These are phyloP conservation scores for Prionace glauca DNA, from an alignment of 2,797 vertebrate species.

Conservation along the genomic window DNA sequence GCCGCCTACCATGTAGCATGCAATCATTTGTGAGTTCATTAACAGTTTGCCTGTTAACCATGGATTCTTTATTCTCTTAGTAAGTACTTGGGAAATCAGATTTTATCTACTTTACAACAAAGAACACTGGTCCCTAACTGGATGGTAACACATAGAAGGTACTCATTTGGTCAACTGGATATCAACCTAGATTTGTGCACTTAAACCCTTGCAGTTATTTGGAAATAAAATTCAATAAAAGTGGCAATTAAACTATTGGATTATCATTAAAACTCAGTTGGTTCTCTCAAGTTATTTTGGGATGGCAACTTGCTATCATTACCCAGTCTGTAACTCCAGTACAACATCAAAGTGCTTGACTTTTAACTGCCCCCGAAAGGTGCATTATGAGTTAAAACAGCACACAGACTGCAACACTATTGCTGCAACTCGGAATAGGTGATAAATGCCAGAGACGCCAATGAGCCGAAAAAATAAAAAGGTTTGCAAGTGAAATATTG, in stretches of 20 bases:
- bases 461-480: not conserved
- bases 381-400: not conserved
- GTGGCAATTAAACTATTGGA: not conserved
- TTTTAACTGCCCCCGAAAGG: not conserved
- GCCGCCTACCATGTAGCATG: too few species aligned
- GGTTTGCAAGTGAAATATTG: not conserved
- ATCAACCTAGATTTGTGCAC: not conserved
- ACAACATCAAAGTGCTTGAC: not conserved
- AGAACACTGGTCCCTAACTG: too few species aligned
- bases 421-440: not conserved
- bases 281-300: not conserved
- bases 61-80: too few species aligned
- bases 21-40: too few species aligned
- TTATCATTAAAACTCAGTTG: not conserved
- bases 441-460: not conserved
- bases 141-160: not conserved
- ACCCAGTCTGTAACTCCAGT: not conserved
- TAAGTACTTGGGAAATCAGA: too few species aligned
- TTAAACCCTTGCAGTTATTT: not conserved
- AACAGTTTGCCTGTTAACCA: too few species aligned
- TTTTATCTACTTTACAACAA: too few species aligned
- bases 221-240: not conserved
- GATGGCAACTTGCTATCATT: not conserved
- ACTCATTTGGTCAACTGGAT: not conserved
- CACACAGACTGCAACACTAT: too few species aligned